phyloP scores from a whole-genome alignment of 30 jellyfish, hydroid and myxozoan species.

The Aurelia sp. region DNA sequence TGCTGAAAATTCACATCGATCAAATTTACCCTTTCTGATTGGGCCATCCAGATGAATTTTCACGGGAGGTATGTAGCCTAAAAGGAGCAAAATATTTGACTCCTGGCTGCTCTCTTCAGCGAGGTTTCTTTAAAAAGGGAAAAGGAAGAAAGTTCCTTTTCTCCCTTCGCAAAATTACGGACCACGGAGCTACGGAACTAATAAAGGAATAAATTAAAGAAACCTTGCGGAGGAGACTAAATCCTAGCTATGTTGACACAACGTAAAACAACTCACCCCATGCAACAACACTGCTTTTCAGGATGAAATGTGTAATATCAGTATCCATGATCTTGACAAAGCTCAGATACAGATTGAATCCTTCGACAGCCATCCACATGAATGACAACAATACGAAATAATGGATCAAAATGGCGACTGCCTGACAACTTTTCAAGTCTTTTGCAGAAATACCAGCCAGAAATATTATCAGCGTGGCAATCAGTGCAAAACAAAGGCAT shows the following conservation, averaged over 20 bases:
- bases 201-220: too few relatives aligned
- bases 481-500: slow-evolving; percentile 73
- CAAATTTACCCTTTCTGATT: too few relatives aligned
- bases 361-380: slow-evolving; percentile 93
- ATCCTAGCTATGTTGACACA: not conserved
- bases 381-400: slow-evolving; percentile 84
- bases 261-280: slow-evolving; percentile 78
- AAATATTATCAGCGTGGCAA: slow-evolving; percentile 50
- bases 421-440: slow-evolving; percentile 71
- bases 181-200: too few relatives aligned
- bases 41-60: too few relatives aligned
- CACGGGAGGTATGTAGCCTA: too few relatives aligned
- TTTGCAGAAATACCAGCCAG: slow-evolving; percentile 78
- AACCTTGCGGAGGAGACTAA: too few relatives aligned
- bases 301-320: slow-evolving; percentile 23
- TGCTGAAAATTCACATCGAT: too few relatives aligned
- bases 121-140: too few relatives aligned
- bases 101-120: too few relatives aligned
- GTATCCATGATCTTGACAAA: slow-evolving; percentile 67
- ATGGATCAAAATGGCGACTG: slow-evolving; percentile 75
- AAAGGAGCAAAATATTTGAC: too few relatives aligned
- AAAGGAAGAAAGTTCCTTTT: too few relatives aligned
- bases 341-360: slow-evolving; percentile 79
- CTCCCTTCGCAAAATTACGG: too few relatives aligned
- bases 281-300: slow-evolving; percentile 76